phyloP scores from a whole-genome alignment of 2,888 invertebrate species.

The Nycteola revayana region DNA sequence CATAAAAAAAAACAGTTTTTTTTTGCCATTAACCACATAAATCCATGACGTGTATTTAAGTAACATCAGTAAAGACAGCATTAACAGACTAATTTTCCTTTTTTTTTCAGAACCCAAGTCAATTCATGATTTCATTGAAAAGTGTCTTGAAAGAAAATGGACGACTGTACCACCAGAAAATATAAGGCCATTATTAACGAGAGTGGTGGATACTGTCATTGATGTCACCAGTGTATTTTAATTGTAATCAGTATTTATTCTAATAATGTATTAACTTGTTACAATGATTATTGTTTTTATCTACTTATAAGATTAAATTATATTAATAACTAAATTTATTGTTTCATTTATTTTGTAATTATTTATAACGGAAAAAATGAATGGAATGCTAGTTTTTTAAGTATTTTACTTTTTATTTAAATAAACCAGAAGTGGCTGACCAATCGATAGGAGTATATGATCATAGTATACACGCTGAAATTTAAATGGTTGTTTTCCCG shows the following conservation, averaged over 20 bases:
- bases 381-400: no score
- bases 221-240: slow-evolving; percentile 52
- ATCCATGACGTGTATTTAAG: no score
- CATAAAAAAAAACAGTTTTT: no score
- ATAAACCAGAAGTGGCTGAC: no score
- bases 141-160: slow-evolving; percentile 67
- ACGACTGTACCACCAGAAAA: slow-evolving; percentile 51
- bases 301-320: slow-evolving; percentile 27
- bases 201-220: slow-evolving; percentile 63
- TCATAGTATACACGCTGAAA: no score
- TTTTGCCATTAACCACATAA: no score
- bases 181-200: slow-evolving; percentile 60
- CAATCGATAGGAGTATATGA: no score
- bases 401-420: no score
- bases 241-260: slow-evolving; percentile 18
- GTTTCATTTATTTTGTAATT: neutral
- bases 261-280: slow-evolving; percentile 20
- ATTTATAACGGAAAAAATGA: no score
- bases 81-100: no score
- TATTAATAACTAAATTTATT: neutral
- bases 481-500: no score
- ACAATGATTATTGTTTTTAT: slow-evolving; percentile 13
- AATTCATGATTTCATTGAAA: slow-evolving; percentile 56
- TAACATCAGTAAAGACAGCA: no score
- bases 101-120: slow-evolving; percentile 45